Base-by-base conservation (phyloP, 2,113 vertebrate genomes). In the Rhegmatorhina hoffmannsi region DNA sequence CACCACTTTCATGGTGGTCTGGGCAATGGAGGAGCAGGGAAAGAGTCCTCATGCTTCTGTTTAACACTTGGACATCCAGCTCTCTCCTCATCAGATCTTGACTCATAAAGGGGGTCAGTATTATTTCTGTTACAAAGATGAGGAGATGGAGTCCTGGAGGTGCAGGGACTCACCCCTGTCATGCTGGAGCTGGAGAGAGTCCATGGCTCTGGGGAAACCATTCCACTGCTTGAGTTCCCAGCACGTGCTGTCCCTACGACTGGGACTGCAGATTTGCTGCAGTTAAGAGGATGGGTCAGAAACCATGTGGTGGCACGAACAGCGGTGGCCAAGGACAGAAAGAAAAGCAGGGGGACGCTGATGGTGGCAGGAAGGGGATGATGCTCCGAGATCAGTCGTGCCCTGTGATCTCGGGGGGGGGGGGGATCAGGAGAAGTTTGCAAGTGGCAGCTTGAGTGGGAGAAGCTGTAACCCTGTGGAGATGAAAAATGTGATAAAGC, bases 181-280 rank as follows among this genome's bases (percentile, higher is more conserved):
- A 36, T 5, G 9, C 14, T 36, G 0, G 0, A 21, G 25, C 29
- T 62, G 59, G n/a, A 52, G 33, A 21, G 31, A 46, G 17, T 24
- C 16, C 7, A 9, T 0, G 3, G 47, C 19, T n/a, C 33, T 33
- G 60, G 31, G 13, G n/a, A 14, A 70, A 34, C 19, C 6, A 2
- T 75, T 43, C 78, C 23, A 26, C 12, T 38, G 33, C 43, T 81
- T n/a, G 20, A 11, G 43, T 44, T 50, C 53, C 69, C 29, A 31
- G 26, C 3, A 11, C 0, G 11, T 24, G 9, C 68, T 46, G 64
- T 43, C 43, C 38, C 36, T 58, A 9, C 1, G 5, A 47, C 58
- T 52, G 17, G 21, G 36, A 38, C 23, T 9, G 25, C 5, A 26
- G 24, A 7, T 33, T 64, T 4, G 18, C 46, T 17, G 58, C 31